These are phyloP conservation scores for Phoxinus phoxinus DNA, from an alignment of 2,113 vertebrate genomes.

Conservation along the genomic window DNA sequence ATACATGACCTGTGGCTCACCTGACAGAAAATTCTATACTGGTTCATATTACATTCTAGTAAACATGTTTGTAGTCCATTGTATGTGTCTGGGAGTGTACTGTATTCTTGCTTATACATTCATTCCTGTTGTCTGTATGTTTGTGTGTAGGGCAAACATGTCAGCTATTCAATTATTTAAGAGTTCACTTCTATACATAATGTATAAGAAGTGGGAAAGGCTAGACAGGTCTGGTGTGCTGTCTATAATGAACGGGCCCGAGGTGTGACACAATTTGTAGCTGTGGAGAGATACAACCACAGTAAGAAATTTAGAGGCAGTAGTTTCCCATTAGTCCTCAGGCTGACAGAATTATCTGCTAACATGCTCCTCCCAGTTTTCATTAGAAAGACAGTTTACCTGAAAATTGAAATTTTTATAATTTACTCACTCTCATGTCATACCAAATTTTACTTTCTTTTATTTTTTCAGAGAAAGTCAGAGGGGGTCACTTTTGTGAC, in stretches of 20 bases:
- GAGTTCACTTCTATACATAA: constrained; percentile 16
- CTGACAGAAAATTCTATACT: not conserved
- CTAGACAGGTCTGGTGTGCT: constrained; percentile 21
- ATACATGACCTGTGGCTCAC: not conserved
- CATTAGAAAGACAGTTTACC: not conserved
- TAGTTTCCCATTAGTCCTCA: constrained; percentile 4
- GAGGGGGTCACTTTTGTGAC: no score
- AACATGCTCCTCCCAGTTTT: not conserved
- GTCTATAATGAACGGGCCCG: not conserved
- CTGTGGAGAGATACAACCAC: not conserved
- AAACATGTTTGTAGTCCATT: not conserved
- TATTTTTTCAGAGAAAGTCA: no score
- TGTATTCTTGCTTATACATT: not conserved
- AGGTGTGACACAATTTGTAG: constrained; percentile 7
- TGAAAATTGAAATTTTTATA: not conserved
- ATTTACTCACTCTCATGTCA: not conserved
- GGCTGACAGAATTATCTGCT: not conserved
- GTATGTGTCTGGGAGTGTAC: not conserved
- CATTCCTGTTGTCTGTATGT: constrained; percentile 7
- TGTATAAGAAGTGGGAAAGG: constrained; percentile 13
- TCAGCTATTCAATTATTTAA: constrained; percentile 48
- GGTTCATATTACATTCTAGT: not conserved
- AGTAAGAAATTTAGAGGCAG: not conserved
- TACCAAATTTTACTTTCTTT: no score
- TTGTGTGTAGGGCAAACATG: not conserved